Evolutionary conservation across 2,113 vertebrate species (phyloP).

Genomic region (Xerus inauris): DNA sequence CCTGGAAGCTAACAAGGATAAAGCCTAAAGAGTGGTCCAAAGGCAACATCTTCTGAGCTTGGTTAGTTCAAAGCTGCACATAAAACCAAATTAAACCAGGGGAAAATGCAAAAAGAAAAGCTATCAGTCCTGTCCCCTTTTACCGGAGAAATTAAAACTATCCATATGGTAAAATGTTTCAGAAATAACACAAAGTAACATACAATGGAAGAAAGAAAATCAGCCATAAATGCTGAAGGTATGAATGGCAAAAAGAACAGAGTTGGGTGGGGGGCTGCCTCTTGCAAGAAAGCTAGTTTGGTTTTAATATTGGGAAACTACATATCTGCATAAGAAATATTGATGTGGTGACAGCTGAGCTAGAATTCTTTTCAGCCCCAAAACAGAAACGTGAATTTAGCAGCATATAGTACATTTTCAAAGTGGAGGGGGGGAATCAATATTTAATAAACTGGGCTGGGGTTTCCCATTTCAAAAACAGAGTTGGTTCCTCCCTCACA

Average conservation of each 20-base stretch:
- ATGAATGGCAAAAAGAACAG: neutral
- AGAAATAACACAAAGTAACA: neutral
- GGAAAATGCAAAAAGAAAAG: neutral
- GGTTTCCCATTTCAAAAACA: neutral
- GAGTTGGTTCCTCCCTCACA: neutral
- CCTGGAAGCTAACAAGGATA: neutral
- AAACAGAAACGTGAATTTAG: neutral
- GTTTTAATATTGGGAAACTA: neutral
- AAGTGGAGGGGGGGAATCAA: neutral
- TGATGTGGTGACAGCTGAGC: neutral
- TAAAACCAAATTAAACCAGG: accelerated
- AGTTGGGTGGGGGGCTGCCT: neutral
- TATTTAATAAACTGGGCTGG: neutral
- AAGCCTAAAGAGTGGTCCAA: neutral
- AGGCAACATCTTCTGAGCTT: neutral
- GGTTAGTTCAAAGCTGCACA: neutral
- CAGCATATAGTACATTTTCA: neutral
- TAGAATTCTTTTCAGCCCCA: neutral
- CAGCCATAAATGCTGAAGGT: neutral
- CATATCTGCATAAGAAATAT: neutral
- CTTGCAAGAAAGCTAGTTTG: neutral
- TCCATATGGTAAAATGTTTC: neutral
- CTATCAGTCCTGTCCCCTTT: neutral
- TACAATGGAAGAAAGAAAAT: neutral
- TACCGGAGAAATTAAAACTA: neutral